A percentile compares a stretch with the other conserved stretches of the same genome.
Conservation (phyloP, 2,113 vertebrate genomes). For the Picathartes gymnocephalus region DNA sequence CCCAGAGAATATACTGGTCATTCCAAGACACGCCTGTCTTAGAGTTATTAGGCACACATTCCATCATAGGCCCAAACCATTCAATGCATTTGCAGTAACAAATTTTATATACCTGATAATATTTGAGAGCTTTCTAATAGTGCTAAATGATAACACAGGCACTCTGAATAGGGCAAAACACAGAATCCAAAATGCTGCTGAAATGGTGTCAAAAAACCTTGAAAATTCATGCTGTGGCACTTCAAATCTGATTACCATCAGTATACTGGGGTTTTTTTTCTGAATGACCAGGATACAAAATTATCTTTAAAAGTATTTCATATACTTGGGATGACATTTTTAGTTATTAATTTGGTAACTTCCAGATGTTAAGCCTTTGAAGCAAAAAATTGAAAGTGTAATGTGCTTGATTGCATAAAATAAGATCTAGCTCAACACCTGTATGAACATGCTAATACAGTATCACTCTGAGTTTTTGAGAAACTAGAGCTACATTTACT, state of each 20-base stretch:
- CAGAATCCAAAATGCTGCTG: not conserved
- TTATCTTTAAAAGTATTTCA: not conserved
- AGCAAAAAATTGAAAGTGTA: constrained; percentile 65
- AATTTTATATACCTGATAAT: not conserved
- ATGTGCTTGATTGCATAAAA: constrained; percentile 46
- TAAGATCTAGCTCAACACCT: constrained; percentile 44
- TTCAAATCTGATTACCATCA: not conserved
- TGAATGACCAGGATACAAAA: not conserved
- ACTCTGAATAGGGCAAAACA: not conserved
- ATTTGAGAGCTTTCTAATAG: not conserved
- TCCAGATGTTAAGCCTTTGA: constrained; percentile 61
- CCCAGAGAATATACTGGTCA: not conserved
- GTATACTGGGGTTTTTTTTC: not conserved
- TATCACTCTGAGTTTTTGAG: constrained; percentile 41
- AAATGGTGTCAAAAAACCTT: not conserved
- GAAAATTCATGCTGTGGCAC: not conserved
- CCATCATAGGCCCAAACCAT: not conserved
- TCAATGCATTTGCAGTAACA: not conserved
- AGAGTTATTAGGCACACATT: not conserved
- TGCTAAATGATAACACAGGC: not conserved
- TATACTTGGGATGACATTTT: constrained; percentile 16
- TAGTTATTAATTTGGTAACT: not conserved
- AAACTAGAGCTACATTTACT: constrained; percentile 21
- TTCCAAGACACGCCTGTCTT: rapidly evolving
- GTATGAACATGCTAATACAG: constrained; percentile 24